Conservation (phyloP, 2,888 invertebrate genomes). For the Microctonus aethiopoides region DNA sequence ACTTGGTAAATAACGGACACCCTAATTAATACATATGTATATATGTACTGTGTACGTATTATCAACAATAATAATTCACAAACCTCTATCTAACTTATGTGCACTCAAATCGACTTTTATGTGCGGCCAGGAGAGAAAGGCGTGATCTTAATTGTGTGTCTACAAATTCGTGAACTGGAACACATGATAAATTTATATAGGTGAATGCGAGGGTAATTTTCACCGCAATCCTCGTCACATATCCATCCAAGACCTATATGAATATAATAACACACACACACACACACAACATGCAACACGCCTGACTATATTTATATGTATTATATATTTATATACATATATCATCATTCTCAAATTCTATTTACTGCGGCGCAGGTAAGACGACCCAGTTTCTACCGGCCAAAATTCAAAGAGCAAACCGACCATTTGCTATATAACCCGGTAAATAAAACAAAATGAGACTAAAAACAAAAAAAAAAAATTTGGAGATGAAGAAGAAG, state of each 20-base stretch:
- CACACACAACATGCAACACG: slow-evolving; percentile 39
- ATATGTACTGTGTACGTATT: slow-evolving; percentile 14
- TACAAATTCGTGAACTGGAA: slow-evolving; percentile 26
- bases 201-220: slow-evolving; percentile 40
- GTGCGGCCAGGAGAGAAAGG: slow-evolving; percentile 27
- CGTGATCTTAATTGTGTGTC: slow-evolving; percentile 12
- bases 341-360: slow-evolving; percentile 30
- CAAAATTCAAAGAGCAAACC: slow-evolving; percentile 53
- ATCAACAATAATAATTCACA: no score
- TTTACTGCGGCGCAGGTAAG: slow-evolving; percentile 48
- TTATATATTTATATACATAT: neutral
- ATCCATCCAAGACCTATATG: slow-evolving; percentile 12
- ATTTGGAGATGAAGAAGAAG: slow-evolving; percentile 43
- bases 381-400: slow-evolving; percentile 53
- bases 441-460: slow-evolving; percentile 26
- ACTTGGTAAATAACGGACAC: no score
- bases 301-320: slow-evolving; percentile 5
- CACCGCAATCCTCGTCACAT: slow-evolving; percentile 35
- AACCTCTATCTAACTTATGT: slow-evolving; percentile 34
- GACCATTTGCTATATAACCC: slow-evolving; percentile 34
- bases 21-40: slow-evolving; percentile 28
- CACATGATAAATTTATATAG: slow-evolving; percentile 19
- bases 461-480: slow-evolving; percentile 21
- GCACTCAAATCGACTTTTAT: slow-evolving; percentile 28
- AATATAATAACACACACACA: slow-evolving; percentile 22